Percentiles rank a stretch among this genome's conserved stretches.
Conservation (phyloP, 2,888 invertebrate species). For the Timema cristinae region DNA sequence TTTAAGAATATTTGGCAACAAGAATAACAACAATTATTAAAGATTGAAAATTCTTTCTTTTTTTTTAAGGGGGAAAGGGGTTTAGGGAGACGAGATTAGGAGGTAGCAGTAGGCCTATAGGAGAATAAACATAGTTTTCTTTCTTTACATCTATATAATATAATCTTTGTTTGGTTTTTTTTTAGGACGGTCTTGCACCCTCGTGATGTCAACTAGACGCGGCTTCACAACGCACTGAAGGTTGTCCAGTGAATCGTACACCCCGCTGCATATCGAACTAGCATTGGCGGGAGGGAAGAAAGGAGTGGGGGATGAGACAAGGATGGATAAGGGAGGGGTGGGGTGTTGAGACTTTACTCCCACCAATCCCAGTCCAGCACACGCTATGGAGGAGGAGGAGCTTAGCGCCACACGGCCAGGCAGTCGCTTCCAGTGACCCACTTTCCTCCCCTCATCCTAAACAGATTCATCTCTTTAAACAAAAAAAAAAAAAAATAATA, state of each 20-base stretch:
- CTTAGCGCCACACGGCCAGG: neutral
- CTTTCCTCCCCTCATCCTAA: neutral
- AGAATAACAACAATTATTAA: no score
- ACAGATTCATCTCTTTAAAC: slow-evolving; percentile 13
- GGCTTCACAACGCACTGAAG: slow-evolving; percentile 15
- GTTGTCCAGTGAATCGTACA: slow-evolving; percentile 3
- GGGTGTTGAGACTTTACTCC: neutral
- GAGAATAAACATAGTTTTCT: no score
- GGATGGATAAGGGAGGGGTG: neutral
- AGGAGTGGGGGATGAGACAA: neutral
- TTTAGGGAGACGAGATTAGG: no score
- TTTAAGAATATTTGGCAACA: no score
- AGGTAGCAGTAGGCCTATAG: no score
- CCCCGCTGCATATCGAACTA: slow-evolving; percentile 2
- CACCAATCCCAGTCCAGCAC: slow-evolving; percentile 3
- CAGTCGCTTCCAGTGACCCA: slow-evolving; percentile 7
- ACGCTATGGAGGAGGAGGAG: slow-evolving; percentile 14
- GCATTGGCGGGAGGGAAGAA: no score
- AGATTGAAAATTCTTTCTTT: no score
- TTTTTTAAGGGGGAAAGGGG: no score
- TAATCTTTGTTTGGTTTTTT: no score
- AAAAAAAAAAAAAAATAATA: slow-evolving; percentile 2
- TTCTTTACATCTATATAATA: no score
- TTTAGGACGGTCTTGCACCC: neutral
- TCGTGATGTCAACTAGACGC: slow-evolving; percentile 6